These are phyloP conservation scores for Lasius platythorax DNA, from an alignment of 2,888 invertebrate genomes.

Conservation along the genomic window DNA sequence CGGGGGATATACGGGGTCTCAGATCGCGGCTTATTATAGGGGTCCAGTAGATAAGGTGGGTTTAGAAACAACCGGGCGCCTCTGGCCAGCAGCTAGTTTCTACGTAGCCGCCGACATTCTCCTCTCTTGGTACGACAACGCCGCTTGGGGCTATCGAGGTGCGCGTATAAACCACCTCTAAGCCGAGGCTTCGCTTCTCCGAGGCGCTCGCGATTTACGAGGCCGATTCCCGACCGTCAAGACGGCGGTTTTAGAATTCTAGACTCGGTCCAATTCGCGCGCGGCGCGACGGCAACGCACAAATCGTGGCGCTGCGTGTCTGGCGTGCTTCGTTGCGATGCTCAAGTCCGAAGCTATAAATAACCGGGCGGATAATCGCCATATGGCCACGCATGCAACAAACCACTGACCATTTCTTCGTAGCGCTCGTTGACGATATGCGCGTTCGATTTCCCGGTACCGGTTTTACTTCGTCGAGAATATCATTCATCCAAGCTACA, in stretches of 20 bases:
- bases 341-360: conserved; percentile 71
- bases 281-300: conserved; percentile 59
- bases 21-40: conserved; percentile 85
- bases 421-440: conserved; percentile 12
- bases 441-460: conserved; percentile 59
- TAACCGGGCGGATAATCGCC: conserved; percentile 76
- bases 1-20: conserved; percentile 81
- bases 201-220: conserved; percentile 77
- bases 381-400: conserved; percentile 72
- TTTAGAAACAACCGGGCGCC: conserved; percentile 80
- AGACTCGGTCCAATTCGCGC: conserved; percentile 65
- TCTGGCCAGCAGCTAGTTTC: conserved; percentile 77
- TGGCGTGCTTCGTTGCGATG: conserved; percentile 50
- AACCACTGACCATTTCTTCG: conserved; percentile 58
- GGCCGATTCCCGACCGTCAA: conserved; percentile 67
- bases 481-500: conserved; percentile 8
- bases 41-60: conserved; percentile 82
- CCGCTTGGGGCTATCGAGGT: conserved; percentile 69
- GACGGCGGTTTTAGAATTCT: conserved; percentile 70
- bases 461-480: not conserved
- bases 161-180: conserved; percentile 66
- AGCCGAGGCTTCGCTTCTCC: conserved; percentile 49
- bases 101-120: conserved; percentile 57
- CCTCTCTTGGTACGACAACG: conserved; percentile 46
- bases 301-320: conserved; percentile 52